A percentile compares a stretch with the other conserved stretches of the same genome.
Conservation (phyloP, 2,888 invertebrate species). For the Acleris emargana region DNA sequence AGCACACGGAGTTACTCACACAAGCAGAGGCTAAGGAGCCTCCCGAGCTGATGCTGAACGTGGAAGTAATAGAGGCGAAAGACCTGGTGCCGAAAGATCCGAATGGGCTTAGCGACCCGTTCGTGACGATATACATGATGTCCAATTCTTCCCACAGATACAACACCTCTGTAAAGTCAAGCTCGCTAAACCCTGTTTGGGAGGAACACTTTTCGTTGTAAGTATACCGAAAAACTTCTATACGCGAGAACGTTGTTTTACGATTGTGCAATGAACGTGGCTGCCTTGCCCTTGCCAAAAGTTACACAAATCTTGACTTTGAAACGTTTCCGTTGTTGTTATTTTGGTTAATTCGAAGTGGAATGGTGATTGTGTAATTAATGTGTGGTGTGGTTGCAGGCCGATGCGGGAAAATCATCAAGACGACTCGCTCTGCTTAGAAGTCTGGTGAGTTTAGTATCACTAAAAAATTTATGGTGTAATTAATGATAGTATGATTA, state of each 20-base stretch:
- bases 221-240: constrained; percentile 62
- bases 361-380: constrained; percentile 5
- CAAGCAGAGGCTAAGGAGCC: constrained; percentile 91
- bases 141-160: constrained; percentile 90
- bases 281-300: constrained; percentile 34
- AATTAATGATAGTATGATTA: no score
- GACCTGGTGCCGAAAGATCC: constrained; percentile 93
- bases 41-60: constrained; percentile 92
- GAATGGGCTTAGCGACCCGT: constrained; percentile 98
- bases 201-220: constrained; percentile 98
- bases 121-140: constrained; percentile 95
- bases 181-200: constrained; percentile 96
- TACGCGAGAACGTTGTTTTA: constrained; percentile 20
- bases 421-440: constrained; percentile 89
- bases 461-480: no score
- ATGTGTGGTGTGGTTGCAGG: constrained; percentile 73
- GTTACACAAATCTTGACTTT: constrained; percentile 28
- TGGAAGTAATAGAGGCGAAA: constrained; percentile 94
- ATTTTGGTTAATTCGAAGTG: constrained; percentile 7
- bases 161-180: constrained; percentile 95
- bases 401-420: constrained; percentile 88
- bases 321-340: constrained; percentile 25
- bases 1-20: constrained; percentile 88
- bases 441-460: constrained; percentile 88
- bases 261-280: constrained; percentile 21